Evolutionary conservation across 2,113 vertebrate species (phyloP).

Genomic region (Carassius auratus): DNA sequence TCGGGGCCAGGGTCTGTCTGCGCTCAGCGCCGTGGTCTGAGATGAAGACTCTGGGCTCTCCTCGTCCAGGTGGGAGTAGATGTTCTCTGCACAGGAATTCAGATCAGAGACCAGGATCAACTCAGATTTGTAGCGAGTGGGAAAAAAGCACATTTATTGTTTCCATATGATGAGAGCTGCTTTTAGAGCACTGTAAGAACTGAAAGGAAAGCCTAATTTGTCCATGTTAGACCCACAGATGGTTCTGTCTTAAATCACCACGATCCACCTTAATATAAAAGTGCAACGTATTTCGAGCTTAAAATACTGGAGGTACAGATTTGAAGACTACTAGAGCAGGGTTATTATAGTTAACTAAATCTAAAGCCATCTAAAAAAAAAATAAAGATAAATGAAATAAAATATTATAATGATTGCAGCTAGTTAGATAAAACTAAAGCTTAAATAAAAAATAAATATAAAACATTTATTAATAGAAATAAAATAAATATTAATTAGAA

Average conservation of each 20-base stretch:
- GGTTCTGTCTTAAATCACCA: neutral
- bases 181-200: neutral
- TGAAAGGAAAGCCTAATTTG: conserved; percentile 21
- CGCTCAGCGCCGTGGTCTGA: conserved; percentile 79
- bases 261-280: neutral
- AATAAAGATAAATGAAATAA: neutral
- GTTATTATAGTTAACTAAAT: neutral
- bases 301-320: neutral
- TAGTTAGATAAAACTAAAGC: too few species aligned
- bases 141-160: conserved; percentile 36
- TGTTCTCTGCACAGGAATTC: conserved; percentile 74
- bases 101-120: conserved; percentile 37
- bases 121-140: conserved; percentile 21
- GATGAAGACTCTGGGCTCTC: conserved; percentile 93
- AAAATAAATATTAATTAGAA: neutral
- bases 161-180: conserved; percentile 47
- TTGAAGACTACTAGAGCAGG: neutral
- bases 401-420: neutral
- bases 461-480: neutral
- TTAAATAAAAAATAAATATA: too few species aligned
- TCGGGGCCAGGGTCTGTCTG: conserved; percentile 83
- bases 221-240: neutral
- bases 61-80: conserved; percentile 97
- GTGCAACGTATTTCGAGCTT: neutral
- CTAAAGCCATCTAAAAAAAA: neutral